A percentile compares a stretch with the other conserved stretches of the same genome.
Evolutionary conservation across 2,888 invertebrate genomes (phyloP).

Genomic region (Colletes collaris): DNA sequence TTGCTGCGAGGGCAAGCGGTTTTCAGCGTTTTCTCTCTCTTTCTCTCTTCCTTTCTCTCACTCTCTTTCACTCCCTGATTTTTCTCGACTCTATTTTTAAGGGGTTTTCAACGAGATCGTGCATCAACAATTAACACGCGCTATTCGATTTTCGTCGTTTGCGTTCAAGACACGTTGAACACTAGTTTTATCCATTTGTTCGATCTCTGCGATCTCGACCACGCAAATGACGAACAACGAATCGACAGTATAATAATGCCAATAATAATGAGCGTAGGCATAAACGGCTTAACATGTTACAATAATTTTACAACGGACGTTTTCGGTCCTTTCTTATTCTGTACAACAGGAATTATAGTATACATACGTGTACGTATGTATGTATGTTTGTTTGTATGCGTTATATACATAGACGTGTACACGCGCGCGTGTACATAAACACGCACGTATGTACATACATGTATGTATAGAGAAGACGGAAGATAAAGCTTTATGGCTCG

Average conservation of each 20-base stretch:
- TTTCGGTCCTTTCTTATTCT: constrained; percentile 35
- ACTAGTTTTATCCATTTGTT: background rate
- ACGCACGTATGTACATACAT: too few relatives aligned
- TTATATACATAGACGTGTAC: too few relatives aligned
- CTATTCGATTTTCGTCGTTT: constrained; percentile 43
- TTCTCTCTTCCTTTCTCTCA: background rate
- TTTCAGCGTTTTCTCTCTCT: constrained; percentile 12
- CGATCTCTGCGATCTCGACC: background rate
- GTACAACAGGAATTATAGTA: constrained; percentile 66
- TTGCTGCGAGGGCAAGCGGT: constrained; percentile 31
- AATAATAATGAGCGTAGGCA: constrained; percentile 63
- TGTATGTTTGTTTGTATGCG: too few relatives aligned
- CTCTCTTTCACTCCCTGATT: background rate
- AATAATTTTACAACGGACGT: constrained; percentile 45
- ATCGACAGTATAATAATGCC: constrained; percentile 51
- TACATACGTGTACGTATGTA: too few relatives aligned
- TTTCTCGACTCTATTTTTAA: constrained; percentile 31
- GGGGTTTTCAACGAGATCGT: constrained; percentile 62
- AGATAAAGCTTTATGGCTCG: constrained; percentile 59
- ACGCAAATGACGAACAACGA: constrained; percentile 29
- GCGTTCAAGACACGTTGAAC: constrained; percentile 5
- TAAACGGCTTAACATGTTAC: constrained; percentile 60
- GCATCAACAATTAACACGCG: constrained; percentile 71
- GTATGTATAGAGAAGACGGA: constrained; percentile 60
- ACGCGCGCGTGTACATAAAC: too few relatives aligned